Conservation (phyloP, 2,797 vertebrate species). For the Aythya fuligula region DNA sequence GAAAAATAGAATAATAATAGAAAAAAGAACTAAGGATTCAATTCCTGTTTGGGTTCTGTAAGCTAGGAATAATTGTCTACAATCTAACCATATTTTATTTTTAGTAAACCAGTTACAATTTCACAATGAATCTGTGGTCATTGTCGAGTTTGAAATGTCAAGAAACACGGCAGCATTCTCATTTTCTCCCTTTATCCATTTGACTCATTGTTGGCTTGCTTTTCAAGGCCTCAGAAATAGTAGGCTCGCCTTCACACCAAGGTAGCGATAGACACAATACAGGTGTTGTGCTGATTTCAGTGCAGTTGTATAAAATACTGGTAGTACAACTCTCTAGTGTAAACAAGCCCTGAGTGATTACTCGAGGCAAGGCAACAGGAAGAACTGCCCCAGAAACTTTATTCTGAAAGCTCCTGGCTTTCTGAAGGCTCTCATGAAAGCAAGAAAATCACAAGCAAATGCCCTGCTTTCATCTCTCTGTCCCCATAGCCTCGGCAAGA, state of each 20-base stretch:
- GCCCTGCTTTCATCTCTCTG: neutral
- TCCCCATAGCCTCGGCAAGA: neutral
- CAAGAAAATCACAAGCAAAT: neutral
- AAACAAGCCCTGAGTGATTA: slow-evolving; percentile 43
- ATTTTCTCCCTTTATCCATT: neutral
- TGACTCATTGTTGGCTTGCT: neutral
- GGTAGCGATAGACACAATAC: neutral
- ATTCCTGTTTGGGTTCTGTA: slow-evolving; percentile 16
- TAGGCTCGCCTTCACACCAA: slow-evolving; percentile 3
- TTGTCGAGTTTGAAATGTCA: neutral
- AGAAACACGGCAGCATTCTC: neutral
- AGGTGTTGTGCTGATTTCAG: slow-evolving; percentile 40
- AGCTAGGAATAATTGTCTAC: neutral
- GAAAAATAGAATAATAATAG: neutral
- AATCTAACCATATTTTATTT: slow-evolving; percentile 12
- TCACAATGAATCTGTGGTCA: neutral
- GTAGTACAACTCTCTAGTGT: slow-evolving; percentile 49
- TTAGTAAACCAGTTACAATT: slow-evolving; percentile 41
- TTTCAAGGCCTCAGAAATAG: neutral
- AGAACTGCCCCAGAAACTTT: slow-evolving; percentile 50
- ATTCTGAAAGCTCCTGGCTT: neutral
- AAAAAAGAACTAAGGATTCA: neutral
- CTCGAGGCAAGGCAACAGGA: slow-evolving; percentile 52
- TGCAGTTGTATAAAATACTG: slow-evolving; percentile 28
- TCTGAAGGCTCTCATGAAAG: neutral